Base-by-base conservation (phyloP, 2,113 vertebrate genomes). In the Malurus melanocephalus region DNA sequence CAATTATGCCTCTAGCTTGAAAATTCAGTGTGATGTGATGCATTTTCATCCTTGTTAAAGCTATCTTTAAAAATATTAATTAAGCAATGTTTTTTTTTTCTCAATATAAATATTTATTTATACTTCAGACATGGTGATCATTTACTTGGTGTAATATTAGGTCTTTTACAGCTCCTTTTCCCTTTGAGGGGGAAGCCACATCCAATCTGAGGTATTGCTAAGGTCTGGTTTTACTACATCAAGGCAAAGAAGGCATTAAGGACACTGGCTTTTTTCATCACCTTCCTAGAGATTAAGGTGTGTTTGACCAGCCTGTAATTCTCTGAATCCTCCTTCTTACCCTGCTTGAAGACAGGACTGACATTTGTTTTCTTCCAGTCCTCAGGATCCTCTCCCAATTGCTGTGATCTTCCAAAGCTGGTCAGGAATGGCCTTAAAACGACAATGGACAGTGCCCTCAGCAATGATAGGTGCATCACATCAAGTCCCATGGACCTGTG, bases 401-500 rank as follows among this genome's bases (percentile, higher is more conserved):
- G 17, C 28, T 15, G 10, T 2, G 4, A 26, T 35, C 16, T 67
- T 55, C 45, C 26, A 51, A 55, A 80, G 35, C 30, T 10, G 10
- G 11, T 28, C 45, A 83, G 30, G 35, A 45, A 1, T 59, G 53
- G 10, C 5, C 30, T 55, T 35, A 22, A 13, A 27, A 5, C 33
- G 20, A 13, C 42, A 21, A 7, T 53, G 32, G 16, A 28, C 40
- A 46, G 49, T 32, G 77, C 17, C 40, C 21, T 71, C 48, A 30
- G 12, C 1, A 1, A n/a, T 52, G 2, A 2, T 30, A 22, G 40
- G 9, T 52, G 5, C 10, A 18, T 26, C 48, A 26, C 21, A 18
- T 40, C 52, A 62, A 23, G 8, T 40, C 17, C 46, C 52, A 45
- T 7, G 7, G 32, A 45, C 32, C 4, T 18, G 11, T 24, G 13